A percentile compares a stretch with the other conserved stretches of the same genome.
phyloP scores from a whole-genome alignment of 2,797 vertebrate genomes.

The Macropus fuliginosus region DNA sequence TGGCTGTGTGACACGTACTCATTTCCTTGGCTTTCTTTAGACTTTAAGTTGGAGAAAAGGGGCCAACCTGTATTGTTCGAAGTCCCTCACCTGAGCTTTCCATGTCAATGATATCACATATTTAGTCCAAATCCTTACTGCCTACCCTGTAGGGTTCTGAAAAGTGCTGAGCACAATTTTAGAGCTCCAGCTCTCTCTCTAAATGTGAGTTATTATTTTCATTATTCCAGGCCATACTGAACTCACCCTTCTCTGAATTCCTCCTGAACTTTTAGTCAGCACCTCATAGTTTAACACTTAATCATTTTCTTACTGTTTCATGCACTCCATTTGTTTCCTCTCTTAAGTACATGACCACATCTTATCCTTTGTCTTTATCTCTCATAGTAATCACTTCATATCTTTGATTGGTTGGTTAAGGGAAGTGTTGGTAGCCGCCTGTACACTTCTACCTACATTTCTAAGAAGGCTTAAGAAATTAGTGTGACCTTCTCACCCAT shows the following conservation, averaged over 20 bases:
- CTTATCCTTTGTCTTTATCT: neutral
- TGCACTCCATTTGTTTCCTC: neutral
- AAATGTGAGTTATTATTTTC: neutral
- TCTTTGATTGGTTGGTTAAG: neutral
- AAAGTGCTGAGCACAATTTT: neutral
- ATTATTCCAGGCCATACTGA: neutral
- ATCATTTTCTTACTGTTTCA: neutral
- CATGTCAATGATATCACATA: neutral
- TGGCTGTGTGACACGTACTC: neutral
- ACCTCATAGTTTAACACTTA: neutral
- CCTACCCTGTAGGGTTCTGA: neutral
- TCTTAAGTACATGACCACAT: neutral
- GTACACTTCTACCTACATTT: neutral
- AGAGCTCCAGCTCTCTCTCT: neutral
- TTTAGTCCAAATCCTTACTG: neutral
- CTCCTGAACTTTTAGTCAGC: neutral
- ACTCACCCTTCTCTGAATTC: neutral
- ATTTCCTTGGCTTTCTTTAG: too few species aligned
- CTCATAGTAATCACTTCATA: neutral
- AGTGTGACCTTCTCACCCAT: neutral
- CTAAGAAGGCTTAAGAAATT: neutral
- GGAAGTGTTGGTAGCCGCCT: neutral
- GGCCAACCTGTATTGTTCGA: neutral
- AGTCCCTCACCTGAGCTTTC: neutral
- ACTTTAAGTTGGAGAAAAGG: neutral